Conservation (phyloP, 2,797 vertebrate species). For the Poecilia gillii region DNA sequence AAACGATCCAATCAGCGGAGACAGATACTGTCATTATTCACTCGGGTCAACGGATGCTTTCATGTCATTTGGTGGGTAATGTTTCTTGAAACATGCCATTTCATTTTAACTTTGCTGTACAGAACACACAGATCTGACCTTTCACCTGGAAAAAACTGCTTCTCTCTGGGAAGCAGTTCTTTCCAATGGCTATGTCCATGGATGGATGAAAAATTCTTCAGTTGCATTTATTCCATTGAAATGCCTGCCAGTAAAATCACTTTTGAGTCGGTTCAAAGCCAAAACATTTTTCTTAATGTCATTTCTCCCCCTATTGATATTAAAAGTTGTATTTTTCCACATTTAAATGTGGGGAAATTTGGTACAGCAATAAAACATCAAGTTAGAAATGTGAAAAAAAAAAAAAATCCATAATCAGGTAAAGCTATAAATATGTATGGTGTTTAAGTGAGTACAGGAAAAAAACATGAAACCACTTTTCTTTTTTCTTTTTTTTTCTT, state of each 20-base stretch:
- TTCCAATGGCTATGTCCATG: neutral
- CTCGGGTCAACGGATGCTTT: constrained; percentile 18
- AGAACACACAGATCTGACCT: constrained; percentile 1
- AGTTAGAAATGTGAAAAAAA: neutral
- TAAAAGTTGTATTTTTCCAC: no score
- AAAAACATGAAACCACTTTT: neutral
- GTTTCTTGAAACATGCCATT: neutral
- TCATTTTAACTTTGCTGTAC: constrained; percentile 5
- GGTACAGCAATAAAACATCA: no score
- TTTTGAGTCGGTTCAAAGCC: neutral
- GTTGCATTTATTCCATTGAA: neutral
- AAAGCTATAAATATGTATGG: neutral
- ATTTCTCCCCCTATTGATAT: no score
- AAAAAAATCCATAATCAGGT: neutral
- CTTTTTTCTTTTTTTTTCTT: neutral
- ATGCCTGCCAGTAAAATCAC: neutral
- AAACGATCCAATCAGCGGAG: constrained; percentile 36
- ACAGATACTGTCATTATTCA: constrained; percentile 32
- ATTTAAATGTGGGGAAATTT: no score
- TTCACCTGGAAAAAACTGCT: neutral
- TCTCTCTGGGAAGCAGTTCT: neutral
- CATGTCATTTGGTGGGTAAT: neutral
- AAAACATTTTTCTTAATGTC: neutral
- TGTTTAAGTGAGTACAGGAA: neutral
- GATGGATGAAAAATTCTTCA: no score